A percentile compares a stretch with the other conserved stretches of the same genome.
These are phyloP conservation scores for Gymnothorax reevesii DNA, from an alignment of 2,797 vertebrate species.

Conservation along the genomic window DNA sequence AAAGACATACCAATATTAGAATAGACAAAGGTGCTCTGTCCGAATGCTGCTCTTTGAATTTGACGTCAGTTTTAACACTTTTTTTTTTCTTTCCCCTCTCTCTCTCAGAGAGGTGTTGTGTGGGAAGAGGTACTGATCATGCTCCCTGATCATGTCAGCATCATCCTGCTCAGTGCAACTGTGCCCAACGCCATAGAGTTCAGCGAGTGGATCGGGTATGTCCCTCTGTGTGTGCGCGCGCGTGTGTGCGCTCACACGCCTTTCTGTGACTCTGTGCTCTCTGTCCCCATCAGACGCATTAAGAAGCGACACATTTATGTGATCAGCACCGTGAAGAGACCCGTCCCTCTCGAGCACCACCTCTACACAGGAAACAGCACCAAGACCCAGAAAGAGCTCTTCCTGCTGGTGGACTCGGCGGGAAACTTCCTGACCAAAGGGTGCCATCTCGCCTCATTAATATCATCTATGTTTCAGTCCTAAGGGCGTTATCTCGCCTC, in stretches of 20 bases:
- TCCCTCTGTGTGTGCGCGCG: conserved; percentile 6
- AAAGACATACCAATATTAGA: no score
- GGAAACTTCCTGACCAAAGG: conserved; percentile 87
- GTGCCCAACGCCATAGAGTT: conserved; percentile 92
- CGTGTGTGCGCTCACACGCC: background rate
- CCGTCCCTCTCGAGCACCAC: conserved; percentile 86
- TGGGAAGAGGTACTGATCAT: conserved; percentile 96
- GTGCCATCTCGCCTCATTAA: conserved; percentile 54
- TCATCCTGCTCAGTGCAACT: conserved; percentile 90
- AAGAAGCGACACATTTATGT: conserved; percentile 88
- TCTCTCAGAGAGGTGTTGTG: conserved; percentile 85
- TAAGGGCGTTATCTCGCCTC: conserved; percentile 71
- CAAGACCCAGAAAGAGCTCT: conserved; percentile 89
- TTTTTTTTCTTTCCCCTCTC: background rate
- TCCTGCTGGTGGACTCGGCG: conserved; percentile 78
- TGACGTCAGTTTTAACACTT: background rate
- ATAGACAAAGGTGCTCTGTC: no score
- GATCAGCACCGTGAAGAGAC: conserved; percentile 86
- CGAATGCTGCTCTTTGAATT: background rate
- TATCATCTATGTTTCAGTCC: background rate
- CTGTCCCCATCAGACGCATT: conserved; percentile 71
- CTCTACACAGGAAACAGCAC: conserved; percentile 92
- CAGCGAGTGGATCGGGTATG: conserved; percentile 91
- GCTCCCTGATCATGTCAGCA: conserved; percentile 90
- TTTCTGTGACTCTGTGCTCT: background rate